Base-by-base conservation (phyloP, 2,113 vertebrate species). In the Gadus macrocephalus region DNA sequence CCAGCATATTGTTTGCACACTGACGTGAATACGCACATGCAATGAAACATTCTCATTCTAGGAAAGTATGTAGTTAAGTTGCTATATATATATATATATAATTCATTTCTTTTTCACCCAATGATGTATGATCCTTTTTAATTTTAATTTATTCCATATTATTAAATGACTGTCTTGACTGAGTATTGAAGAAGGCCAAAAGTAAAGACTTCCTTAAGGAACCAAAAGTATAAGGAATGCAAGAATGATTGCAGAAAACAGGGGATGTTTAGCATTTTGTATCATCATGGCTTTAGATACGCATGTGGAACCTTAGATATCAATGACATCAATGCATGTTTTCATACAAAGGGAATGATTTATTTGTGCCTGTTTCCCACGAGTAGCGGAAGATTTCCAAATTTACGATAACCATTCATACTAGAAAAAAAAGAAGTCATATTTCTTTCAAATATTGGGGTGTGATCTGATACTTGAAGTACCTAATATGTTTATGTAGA, bases 291-390 rank as follows among this genome's bases (percentile, higher is more conserved):
- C 62, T 78, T 80, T 66, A 78, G 63, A 75, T 62, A 64, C 75
- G 88, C 86, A 88, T 87, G 88, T 82, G 78, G 67, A 69, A 56
- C 59, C 62, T 61, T 78, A 64, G 74, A 76, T 59, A 75, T 69
- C 73, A 66, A 66, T 53, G 62, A 73, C 76, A 78, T 79, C 28
- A 53, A 49, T 86, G 88, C 86, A 87, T 88, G 85, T 72, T 83
- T 80, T 72, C n/a, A 83, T 77, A 71, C 42, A 64, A 78, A 72
- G 62, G 70, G 58, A 53, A 49, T 71, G 28, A 73, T 53, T 76
- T 78, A 72, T 86, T 84, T 78, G 82, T 84, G 81, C 83, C 80
- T 82, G 83, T 82, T 81, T 76, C 70, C 78, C 66, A 64, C 63
- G 5, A 72, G 70, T 75, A 79, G 68, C 66, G 7, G 69, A 86